Evolutionary conservation across 2,888 invertebrate genomes (phyloP), one percentile per base, ranked within the genome.

Genomic region (Athalia cordata): DNA sequence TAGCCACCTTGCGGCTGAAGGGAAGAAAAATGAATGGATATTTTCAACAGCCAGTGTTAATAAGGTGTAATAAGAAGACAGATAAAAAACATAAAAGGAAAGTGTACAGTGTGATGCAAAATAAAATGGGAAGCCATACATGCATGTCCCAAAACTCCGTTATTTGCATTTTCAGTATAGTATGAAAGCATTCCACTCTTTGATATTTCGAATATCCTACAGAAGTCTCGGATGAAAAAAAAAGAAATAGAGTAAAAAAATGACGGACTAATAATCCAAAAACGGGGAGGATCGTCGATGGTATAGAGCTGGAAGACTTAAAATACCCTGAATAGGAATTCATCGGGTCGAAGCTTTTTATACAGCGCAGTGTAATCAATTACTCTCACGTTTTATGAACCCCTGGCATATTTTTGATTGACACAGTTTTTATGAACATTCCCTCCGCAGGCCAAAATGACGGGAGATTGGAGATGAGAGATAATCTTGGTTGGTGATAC

Each of bases 371-470:
- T 64, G 75, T 74, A 74, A 78, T 78, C 78, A 78, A 78, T 78
- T 78, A 78, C 65, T 62, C 74, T 72, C 72, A 57, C 57, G 72
- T 78, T 74, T 74, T 72, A 74, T 78, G 65, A 74, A 74, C 72
- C 65, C 64, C 61, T 15, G 72, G 55, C 64, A 52, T 64, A 50
- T 75, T 75, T 75, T 74, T 78, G 72, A 78, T 78, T 62, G 77
- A 78, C 77, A 78, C 67, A 59, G 70, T 78, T 78, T 74, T 78
- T 78, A 74, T 74, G 62, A 74, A 74, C 65, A 75, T 70, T 70
- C 55, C 55, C 65, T 52, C n/a, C 57, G 57, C 72, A 64, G 15
- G 57, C 43, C 55, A 64, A 64, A 74, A 78, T 52, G 74, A 65
- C 62, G 72, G 55, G 45, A 64, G 72, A 70, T 57, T 43, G 65